Percentiles rank a stretch among this genome's conserved stretches.
phyloP scores from a whole-genome alignment of 2,888 invertebrate genomes.

The Hecatera dysodea region DNA sequence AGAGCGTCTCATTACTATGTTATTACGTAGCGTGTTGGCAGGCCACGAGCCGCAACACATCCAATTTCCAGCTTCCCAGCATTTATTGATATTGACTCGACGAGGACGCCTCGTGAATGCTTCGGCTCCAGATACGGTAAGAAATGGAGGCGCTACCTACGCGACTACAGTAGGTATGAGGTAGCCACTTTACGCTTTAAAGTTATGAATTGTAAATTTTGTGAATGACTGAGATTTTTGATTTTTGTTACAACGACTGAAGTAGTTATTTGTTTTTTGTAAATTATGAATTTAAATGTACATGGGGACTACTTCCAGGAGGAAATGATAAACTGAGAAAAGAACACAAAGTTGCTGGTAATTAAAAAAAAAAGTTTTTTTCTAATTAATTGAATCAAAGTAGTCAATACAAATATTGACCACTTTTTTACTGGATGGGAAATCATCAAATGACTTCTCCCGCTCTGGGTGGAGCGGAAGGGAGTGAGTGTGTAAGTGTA shows the following conservation, averaged over 20 bases:
- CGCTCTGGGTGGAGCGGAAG: too few relatives aligned
- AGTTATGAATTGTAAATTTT: conserved; percentile 40
- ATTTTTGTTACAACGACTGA: neutral
- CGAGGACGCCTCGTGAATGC: conserved; percentile 86
- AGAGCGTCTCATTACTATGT: conserved; percentile 88
- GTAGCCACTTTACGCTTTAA: conserved; percentile 22
- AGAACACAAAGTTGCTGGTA: too few relatives aligned
- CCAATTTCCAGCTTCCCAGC: conserved; percentile 90
- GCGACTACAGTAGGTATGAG: conserved; percentile 16
- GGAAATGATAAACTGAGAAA: too few relatives aligned
- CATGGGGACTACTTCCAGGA: too few relatives aligned
- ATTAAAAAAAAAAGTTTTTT: too few relatives aligned
- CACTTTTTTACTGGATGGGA: too few relatives aligned
- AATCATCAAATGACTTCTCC: too few relatives aligned
- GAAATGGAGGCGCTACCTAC: conserved; percentile 74
- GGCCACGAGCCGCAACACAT: conserved; percentile 88
- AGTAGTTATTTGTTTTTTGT: too few relatives aligned
- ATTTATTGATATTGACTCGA: conserved; percentile 91
- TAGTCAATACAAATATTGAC: too few relatives aligned
- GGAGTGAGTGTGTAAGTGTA: too few relatives aligned
- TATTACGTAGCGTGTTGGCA: conserved; percentile 87
- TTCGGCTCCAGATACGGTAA: conserved; percentile 67
- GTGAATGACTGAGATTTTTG: neutral
- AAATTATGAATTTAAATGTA: too few relatives aligned
- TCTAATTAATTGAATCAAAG: too few relatives aligned